Evolutionary conservation across 2,888 invertebrate species (phyloP), one percentile per base, ranked within the genome.

Genomic region (Penaeus monodon): DNA sequence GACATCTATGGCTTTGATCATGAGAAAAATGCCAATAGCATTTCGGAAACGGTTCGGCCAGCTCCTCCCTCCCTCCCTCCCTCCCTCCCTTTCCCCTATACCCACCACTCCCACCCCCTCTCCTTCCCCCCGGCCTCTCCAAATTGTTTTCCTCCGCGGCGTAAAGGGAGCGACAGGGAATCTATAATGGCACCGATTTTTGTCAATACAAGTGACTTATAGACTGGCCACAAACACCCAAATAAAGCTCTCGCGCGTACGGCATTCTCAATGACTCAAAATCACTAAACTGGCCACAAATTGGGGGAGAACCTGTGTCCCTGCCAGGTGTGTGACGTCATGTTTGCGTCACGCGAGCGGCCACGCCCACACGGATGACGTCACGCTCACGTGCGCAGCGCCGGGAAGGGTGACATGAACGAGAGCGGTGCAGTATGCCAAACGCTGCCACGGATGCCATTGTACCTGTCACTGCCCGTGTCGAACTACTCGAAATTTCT

Each of bases 311-410:
- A 57, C 57, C 57, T 57, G 57, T 57, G 57, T 57, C 57, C 57
- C 77, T n/a, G 77, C 77, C 77, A 77, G 77, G 22, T 27, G n/a
- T 77, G 33, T 77, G 77, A 77, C 77, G 77, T 77, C 77, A 77
- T 33, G 77, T 33, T 77, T 49, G 63, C 77, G 77, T 77, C 77
- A 77, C 57, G 77, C 57, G 57, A 49, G n/a, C 57, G 20, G 77
- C 77, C 57, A 49, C 77, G 77, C 77, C 77, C 77, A 77, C 77
- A 76, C 77, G 27, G 24, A 63, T 77, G 77, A 77, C 77, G 77
- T 77, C 77, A 77, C 77, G 77, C 57, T 77, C 77, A 77, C 77
- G 77, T 77, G 77, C 77, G 77, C 77, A 49, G n/a, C 14, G 49
- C 27, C 76, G 76, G n/a, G 73, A 27, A 49, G 27, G 14, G 77